Conservation (phyloP, 2,797 vertebrate species). For the Mergus octosetaceus region DNA sequence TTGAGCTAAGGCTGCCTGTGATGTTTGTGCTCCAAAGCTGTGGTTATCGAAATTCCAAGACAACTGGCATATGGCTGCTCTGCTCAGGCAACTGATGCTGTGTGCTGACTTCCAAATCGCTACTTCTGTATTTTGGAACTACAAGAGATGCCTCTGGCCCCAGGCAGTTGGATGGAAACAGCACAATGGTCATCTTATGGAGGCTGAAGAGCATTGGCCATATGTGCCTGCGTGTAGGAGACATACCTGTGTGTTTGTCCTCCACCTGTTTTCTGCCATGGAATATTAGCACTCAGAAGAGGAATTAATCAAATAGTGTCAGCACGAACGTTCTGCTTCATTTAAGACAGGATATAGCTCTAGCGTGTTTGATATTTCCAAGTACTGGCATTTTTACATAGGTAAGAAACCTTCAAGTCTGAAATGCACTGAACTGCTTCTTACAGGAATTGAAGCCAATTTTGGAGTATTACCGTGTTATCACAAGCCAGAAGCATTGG, state of each 20-base stretch:
- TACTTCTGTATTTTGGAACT: not conserved
- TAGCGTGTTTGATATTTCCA: slow-evolving; percentile 28
- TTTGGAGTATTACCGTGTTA: slow-evolving; percentile 52
- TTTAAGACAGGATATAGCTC: not conserved
- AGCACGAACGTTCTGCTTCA: not conserved
- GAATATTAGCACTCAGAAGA: not conserved
- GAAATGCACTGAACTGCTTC: slow-evolving; percentile 38
- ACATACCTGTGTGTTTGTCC: not conserved
- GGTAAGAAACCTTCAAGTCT: slow-evolving; percentile 39
- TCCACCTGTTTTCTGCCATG: not conserved
- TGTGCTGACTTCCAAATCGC: not conserved
- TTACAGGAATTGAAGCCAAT: slow-evolving; percentile 57
- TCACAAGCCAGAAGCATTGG: slow-evolving; percentile 43
- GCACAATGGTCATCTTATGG: not conserved
- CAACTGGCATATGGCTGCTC: not conserved
- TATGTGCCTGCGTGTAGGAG: accelerated
- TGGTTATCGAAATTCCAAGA: not conserved
- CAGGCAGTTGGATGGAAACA: not conserved
- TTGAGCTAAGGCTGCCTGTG: not conserved
- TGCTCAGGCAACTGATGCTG: not conserved
- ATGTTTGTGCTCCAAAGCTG: not conserved
- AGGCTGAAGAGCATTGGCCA: not conserved
- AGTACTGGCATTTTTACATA: slow-evolving; percentile 46
- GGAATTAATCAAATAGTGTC: not conserved
- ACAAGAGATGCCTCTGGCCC: not conserved